These are phyloP conservation scores for Alces alces DNA, from an alignment of 2,113 vertebrate species.

Conservation along the genomic window DNA sequence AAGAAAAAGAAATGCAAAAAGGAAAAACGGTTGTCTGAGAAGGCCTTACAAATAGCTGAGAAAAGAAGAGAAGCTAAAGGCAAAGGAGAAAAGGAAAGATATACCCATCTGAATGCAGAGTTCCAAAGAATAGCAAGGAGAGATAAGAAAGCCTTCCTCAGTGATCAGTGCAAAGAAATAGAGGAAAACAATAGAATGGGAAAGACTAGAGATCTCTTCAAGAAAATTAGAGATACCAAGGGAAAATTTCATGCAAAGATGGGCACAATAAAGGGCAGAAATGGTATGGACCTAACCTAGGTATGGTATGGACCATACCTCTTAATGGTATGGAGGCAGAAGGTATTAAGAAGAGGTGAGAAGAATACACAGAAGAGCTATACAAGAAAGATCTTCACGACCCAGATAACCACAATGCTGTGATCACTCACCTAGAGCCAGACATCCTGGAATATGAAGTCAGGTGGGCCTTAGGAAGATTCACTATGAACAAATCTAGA, in stretches of 20 bases:
- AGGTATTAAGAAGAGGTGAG: not conserved
- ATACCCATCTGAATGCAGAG: not conserved
- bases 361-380: not conserved
- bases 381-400: not conserved
- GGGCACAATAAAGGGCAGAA: not conserved
- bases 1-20: not conserved
- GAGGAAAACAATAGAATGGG: not conserved
- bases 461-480: not conserved
- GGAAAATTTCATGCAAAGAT: too few relatives aligned
- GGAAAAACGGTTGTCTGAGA: not conserved
- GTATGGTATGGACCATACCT: too few relatives aligned
- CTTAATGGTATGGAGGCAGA: too few relatives aligned
- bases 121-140: not conserved
- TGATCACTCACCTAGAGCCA: not conserved
- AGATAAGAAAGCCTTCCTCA: not conserved
- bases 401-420: not conserved
- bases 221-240: too few relatives aligned
- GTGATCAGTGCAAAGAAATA: not conserved
- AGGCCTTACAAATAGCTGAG: not conserved
- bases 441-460: not conserved
- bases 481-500: not conserved
- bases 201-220: not conserved
- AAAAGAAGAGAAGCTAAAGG: not conserved
- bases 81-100: not conserved
- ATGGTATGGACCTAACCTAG: not conserved